Base-by-base conservation (phyloP, 2,797 vertebrate species). In the Aotus griseimembra region DNA sequence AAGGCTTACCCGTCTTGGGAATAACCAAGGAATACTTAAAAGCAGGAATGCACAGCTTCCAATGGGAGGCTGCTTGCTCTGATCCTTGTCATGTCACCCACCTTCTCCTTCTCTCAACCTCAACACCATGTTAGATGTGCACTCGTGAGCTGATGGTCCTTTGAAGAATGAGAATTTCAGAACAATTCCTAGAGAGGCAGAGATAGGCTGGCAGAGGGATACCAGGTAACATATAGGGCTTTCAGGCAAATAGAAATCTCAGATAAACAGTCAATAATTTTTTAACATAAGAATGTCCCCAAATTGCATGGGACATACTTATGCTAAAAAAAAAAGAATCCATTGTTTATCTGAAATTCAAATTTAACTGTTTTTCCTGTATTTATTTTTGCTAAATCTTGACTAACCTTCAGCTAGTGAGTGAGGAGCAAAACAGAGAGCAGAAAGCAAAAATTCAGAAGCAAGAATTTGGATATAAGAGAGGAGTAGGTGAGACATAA, bases 271-370 rank as follows among this genome's bases (percentile, higher is more conserved):
- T n/a, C 11, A 46, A 30, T n/a, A 41, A 76, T 80, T 55, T 17
- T 36, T 80, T 80, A 46, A 41, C 55, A 57, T 55, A n/a, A 67
- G 36, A 52, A 55, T 46, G 19, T 80, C 22, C 39, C 36, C 48
- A 61, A 15, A 22, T 64, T 41, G 4, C 33, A 57, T 33, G 39
- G 0, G 1, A 46, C 61, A 80, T 52, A 70, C 22, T 67, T 70
- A 17, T 13, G 55, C 30, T 33, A 26, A n/a, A 90, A 80, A 48
- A 30, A 30, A 44, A 58, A n/a, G n/a, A n/a, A 30, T 33, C 15
- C 26, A 20, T 20, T 88, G n/a, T 33, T 77, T 33, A 82, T 30
- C 52, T 52, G 76, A 88, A 50, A 88, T 82, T 61, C 24, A 82
- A 17, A 73, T 48, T 58, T 39, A 82, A 81, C 41, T 26, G 13